Base-by-base conservation (phyloP, 1,140 invertebrate species). In the Lordiphosa stackelbergi region DNA sequence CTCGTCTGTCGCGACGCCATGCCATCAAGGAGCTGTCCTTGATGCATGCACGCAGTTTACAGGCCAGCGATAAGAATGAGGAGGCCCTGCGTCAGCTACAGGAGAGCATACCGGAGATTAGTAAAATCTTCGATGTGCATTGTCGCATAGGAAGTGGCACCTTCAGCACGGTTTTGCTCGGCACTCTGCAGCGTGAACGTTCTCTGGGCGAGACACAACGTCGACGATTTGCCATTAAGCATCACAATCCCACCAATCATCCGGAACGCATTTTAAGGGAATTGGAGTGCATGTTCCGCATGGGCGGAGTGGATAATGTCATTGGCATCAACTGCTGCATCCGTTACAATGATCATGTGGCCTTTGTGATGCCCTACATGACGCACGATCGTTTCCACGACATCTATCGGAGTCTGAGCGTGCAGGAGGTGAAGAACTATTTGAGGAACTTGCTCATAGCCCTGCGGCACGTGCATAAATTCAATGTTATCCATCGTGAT, bases 331-430 rank as follows among this genome's bases (percentile, higher is more conserved):
- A 94, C 66, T 89, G 94, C 54, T 96, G 94, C 85, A 88, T 96
- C 19, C 90, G 95, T 56, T 91, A 93, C 71, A 90, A 91, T 53
- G 94, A 96, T 54, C 93, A 95, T 64, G 92, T 97, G 63, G 94
- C 95, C 43, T 95, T 97, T 88, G 91, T 97, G 16, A 97, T 98
- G 96, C 95, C 95, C n/a, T 96, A 94, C 87, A 93, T 97, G 90
- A 91, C 91, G 60, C 96, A 97, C 88, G 85, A 87, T 66, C 78
- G 69, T 38, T 90, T 90, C 9, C 87, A 96, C 92, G 94, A 96
- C 78, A 95, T 95, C 85, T 90, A 93, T 42, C 88, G 89, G 28
- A 88, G 91, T 51, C 92, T 95, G 92, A 90, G 89, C 69, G 87
- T 92, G 2, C 79, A 87, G 37, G 96, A 97, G 88, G 90, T 94